Evolutionary conservation across 2,113 vertebrate genomes (phyloP).

Genomic region (Corynorhinus townsendii): DNA sequence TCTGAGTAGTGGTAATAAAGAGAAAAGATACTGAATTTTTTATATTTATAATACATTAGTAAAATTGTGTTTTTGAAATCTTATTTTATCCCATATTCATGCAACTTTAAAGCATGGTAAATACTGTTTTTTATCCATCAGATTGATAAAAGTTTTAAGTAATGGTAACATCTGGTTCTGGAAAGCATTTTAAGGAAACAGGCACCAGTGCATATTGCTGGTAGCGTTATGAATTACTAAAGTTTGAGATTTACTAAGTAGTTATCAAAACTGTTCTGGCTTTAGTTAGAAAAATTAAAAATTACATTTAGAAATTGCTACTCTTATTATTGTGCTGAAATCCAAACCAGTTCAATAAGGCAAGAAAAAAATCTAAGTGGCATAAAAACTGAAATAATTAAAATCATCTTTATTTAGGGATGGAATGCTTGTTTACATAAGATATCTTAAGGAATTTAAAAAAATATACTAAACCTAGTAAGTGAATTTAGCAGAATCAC

Average conservation of each 20-base stretch:
- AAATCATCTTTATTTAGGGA: neutral
- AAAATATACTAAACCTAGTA: neutral
- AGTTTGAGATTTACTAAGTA: neutral
- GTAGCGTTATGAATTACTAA: neutral
- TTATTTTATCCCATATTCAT: neutral
- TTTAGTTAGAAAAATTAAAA: slow-evolving; percentile 16
- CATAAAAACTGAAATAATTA: neutral
- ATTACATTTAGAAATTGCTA: neutral
- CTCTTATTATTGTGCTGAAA: neutral
- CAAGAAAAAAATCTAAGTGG: neutral
- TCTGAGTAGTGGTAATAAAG: neutral
- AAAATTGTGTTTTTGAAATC: neutral
- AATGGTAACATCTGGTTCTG: neutral
- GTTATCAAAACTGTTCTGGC: neutral
- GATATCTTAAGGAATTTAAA: neutral
- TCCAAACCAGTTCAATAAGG: neutral
- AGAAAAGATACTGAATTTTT: neutral
- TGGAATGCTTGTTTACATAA: neutral
- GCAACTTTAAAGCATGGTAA: neutral
- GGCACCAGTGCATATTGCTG: neutral
- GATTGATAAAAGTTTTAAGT: slow-evolving; percentile 4
- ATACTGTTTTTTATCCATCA: neutral
- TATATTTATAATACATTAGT: neutral
- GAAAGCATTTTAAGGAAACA: neutral
- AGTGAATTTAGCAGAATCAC: neutral